Conservation (phyloP, 1,140 invertebrate species). For the Mercenaria mercenaria region DNA sequence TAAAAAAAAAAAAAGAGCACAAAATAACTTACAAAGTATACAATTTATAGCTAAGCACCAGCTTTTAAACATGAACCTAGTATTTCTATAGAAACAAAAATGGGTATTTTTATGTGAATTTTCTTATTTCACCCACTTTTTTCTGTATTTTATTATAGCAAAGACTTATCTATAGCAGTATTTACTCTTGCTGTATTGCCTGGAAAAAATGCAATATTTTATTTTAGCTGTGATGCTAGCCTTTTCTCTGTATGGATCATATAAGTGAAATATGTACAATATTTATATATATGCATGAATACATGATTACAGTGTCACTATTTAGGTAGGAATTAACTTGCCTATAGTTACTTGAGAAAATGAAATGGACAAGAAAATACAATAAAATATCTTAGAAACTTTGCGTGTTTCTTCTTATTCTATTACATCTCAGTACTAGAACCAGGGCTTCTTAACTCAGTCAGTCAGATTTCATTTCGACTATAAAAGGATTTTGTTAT, state of each 20-base stretch:
- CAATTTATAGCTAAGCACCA: no score
- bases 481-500: no score
- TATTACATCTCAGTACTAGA: no score
- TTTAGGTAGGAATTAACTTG: neutral
- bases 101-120: neutral
- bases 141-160: neutral
- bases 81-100: no score
- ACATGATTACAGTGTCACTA: neutral
- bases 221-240: neutral
- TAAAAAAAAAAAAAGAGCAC: no score
- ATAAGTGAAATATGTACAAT: neutral
- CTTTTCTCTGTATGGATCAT: neutral
- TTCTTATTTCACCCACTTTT: neutral
- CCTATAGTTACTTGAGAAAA: constrained; percentile 17
- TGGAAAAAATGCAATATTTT: constrained; percentile 4
- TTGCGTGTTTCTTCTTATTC: neutral
- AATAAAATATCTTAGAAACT: constrained; percentile 58
- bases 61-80: no score
- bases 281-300: neutral
- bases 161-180: neutral
- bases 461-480: no score
- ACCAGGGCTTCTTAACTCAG: no score
- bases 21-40: no score
- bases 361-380: constrained; percentile 40
- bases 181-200: neutral